Evolutionary conservation across 2,888 invertebrate genomes (phyloP), one percentile per base, ranked within the genome.

Genomic region (Athalia circularis): DNA sequence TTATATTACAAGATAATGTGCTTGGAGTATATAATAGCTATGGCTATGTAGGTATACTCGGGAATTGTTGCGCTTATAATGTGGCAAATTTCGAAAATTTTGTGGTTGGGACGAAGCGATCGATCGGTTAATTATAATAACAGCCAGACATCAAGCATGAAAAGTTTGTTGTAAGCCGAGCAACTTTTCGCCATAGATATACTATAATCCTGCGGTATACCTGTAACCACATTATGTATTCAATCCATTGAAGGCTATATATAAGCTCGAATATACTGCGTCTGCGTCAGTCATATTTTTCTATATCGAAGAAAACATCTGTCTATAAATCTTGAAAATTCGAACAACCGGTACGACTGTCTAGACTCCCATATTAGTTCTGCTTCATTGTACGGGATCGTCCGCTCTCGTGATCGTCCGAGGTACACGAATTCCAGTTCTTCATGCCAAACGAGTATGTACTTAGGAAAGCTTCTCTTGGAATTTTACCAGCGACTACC

Each of bases 31-130:
- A 54, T 5, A 29, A 4, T 5, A n/a, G 0, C 9, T n/a, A n/a
- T 54, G 7, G 6, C 9, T 54, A 54, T 11, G 9, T 54, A 7
- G 54, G 59, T 11, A 47, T 68, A 65, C 48, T 52, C 68, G 54
- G 15, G 52, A 15, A 57, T 59, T 4, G 7, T 52, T 9, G 59
- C 57, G 45, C 59, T n/a, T 59, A 29, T 29, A 29, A 29, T 72
- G 72, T 57, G 72, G 57, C 15, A 59, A 57, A 47, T 59, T 72
- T 72, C 47, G 47, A 72, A 45, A 72, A 72, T 72, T 72, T 72
- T 13, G 52, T 9, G 68, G 68, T 54, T 43, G 57, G 57, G 47
- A 5, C 45, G 8, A 59, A 47, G 45, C 57, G 72, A 59, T 72
- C 47, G 59, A 72, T 57, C 43, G 72, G 13, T 72, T 59, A 59